Evolutionary conservation across 2,113 vertebrate genomes (phyloP).

Genomic region (Egretta garzetta): DNA sequence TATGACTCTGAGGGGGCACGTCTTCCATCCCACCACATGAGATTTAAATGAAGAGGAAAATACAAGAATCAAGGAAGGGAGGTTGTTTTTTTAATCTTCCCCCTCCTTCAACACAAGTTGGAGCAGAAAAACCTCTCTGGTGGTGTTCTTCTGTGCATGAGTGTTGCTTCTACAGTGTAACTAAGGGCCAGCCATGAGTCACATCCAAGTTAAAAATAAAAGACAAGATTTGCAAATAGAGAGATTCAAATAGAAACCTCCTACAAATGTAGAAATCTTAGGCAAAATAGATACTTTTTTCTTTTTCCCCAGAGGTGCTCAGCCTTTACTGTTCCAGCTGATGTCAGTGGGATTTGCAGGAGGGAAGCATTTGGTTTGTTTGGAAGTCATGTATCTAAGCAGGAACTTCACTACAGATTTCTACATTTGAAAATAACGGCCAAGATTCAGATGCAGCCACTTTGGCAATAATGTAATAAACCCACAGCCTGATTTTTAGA

Average conservation of each 20-base stretch:
- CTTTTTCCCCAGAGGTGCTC: not conserved
- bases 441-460: not conserved
- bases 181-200: not conserved
- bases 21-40: not conserved
- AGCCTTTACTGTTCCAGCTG: not conserved
- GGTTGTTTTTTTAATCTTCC: not conserved
- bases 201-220: not conserved
- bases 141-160: not conserved
- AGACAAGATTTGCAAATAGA: not conserved
- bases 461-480: not conserved
- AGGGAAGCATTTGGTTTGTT: not conserved
- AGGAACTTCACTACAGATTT: not conserved
- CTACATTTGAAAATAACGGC: not conserved
- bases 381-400: not conserved
- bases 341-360: not conserved
- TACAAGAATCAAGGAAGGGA: rapidly evolving
- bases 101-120: not conserved
- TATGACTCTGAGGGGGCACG: rapidly evolving
- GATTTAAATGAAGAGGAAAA: not conserved
- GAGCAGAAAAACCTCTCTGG: not conserved
- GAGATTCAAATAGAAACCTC: not conserved
- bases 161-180: not conserved
- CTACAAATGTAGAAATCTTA: not conserved
- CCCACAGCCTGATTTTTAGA: not conserved
- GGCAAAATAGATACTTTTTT: not conserved